A percentile compares a stretch with the other conserved stretches of the same genome.
These are phyloP conservation scores for Hypothenemus hampei DNA, from an alignment of 1,140 invertebrate genomes.

Conservation along the genomic window DNA sequence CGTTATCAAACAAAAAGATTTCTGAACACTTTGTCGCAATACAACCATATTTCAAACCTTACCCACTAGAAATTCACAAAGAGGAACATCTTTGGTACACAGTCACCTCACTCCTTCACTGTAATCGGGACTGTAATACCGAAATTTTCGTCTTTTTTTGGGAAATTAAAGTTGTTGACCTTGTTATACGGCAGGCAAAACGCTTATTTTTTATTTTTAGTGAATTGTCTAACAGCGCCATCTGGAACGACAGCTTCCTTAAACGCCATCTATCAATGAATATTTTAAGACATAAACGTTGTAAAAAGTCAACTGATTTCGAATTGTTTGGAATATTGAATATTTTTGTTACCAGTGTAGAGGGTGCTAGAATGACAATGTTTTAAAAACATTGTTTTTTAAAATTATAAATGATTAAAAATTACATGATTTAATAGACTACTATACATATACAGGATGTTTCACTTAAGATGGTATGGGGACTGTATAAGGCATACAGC, in stretches of 20 bases:
- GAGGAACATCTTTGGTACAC: background rate
- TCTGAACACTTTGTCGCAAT: background rate
- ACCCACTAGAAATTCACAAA: slow-evolving; percentile 5
- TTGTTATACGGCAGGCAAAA: slow-evolving; percentile 40
- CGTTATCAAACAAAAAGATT: slow-evolving; percentile 31
- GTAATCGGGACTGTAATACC: slow-evolving; percentile 20
- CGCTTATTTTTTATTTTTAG: slow-evolving; percentile 40
- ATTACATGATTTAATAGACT: too few relatives aligned
- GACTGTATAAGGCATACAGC: too few relatives aligned
- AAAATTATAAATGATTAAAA: too few relatives aligned
- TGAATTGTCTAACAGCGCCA: slow-evolving; percentile 12
- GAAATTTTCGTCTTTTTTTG: slow-evolving; percentile 35
- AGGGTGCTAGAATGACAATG: too few relatives aligned
- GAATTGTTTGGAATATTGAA: too few relatives aligned
- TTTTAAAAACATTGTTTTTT: too few relatives aligned
- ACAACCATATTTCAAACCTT: background rate
- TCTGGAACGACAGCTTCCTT: slow-evolving; percentile 1
- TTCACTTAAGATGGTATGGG: too few relatives aligned
- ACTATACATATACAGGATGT: too few relatives aligned
- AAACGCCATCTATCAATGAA: too few relatives aligned
- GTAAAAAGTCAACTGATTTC: too few relatives aligned
- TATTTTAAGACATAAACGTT: too few relatives aligned
- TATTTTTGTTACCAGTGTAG: too few relatives aligned
- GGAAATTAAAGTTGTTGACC: slow-evolving; percentile 44
- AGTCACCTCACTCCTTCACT: slow-evolving; percentile 33